A percentile compares a stretch with the other conserved stretches of the same genome.
Evolutionary conservation across 2,888 invertebrate genomes (phyloP).

Genomic region (Dusona sp.): DNA sequence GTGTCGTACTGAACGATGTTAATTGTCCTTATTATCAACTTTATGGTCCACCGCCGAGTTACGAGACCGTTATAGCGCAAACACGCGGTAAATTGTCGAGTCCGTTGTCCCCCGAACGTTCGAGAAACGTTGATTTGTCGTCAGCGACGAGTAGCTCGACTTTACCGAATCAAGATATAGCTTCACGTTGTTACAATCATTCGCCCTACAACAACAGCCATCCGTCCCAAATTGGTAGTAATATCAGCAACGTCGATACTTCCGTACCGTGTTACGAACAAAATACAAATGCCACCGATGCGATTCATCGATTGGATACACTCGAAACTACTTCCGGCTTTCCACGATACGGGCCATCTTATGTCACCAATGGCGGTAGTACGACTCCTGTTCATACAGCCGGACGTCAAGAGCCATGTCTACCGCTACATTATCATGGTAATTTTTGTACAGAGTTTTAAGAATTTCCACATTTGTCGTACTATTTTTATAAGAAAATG

Average conservation of each 20-base stretch:
- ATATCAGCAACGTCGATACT: slow-evolving; percentile 52
- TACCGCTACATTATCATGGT: slow-evolving; percentile 63
- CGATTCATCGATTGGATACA: slow-evolving; percentile 47
- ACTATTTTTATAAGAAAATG: background rate
- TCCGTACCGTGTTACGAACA: slow-evolving; percentile 71
- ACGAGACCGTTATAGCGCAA: slow-evolving; percentile 85
- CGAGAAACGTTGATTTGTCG: slow-evolving; percentile 63
- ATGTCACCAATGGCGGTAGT: slow-evolving; percentile 36
- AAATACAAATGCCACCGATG: slow-evolving; percentile 62
- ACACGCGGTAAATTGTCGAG: slow-evolving; percentile 80
- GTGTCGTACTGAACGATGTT: slow-evolving; percentile 81
- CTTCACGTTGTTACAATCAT: slow-evolving; percentile 76
- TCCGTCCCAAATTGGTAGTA: slow-evolving; percentile 64
- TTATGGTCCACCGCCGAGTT: slow-evolving; percentile 86
- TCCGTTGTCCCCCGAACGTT: slow-evolving; percentile 78
- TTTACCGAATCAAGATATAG: slow-evolving; percentile 70
- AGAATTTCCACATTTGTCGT: background rate
- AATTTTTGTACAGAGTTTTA: slow-evolving; percentile 10
- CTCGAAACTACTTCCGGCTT: slow-evolving; percentile 55
- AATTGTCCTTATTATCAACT: slow-evolving; percentile 84
- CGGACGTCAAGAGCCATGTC: slow-evolving; percentile 50
- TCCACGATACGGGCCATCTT: slow-evolving; percentile 52
- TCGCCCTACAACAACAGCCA: slow-evolving; percentile 69
- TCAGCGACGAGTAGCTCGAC: slow-evolving; percentile 56
- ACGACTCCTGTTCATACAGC: slow-evolving; percentile 59